Conservation (phyloP, 2,797 vertebrate species). For the Poliocrania exsul region DNA sequence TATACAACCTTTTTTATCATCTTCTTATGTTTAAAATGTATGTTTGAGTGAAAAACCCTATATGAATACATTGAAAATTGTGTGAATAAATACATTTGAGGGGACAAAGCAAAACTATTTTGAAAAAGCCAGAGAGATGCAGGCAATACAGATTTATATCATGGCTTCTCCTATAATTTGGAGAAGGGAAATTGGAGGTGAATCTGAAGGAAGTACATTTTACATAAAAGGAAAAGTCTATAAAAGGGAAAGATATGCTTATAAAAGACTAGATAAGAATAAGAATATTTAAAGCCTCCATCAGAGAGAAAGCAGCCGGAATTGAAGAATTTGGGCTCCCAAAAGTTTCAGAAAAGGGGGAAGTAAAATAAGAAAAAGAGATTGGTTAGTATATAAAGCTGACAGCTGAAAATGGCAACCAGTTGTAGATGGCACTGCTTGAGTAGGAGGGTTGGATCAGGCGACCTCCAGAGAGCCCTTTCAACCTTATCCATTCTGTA, state of each 20-base stretch:
- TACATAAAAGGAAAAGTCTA: background rate
- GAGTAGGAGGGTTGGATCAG: background rate
- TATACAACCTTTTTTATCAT: background rate
- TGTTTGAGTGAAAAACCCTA: background rate
- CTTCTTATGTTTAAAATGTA: background rate
- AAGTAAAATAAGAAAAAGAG: background rate
- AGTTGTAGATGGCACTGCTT: background rate
- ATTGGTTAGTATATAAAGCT: background rate
- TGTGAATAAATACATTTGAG: background rate
- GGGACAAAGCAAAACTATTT: background rate
- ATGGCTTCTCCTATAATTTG: background rate
- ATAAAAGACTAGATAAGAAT: background rate
- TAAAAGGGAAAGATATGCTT: background rate
- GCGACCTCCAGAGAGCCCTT: background rate
- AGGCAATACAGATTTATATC: background rate
- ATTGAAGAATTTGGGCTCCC: background rate
- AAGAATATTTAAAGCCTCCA: background rate
- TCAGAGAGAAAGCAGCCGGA: background rate
- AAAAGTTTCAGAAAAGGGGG: background rate
- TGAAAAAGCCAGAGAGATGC: background rate
- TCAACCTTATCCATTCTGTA: background rate
- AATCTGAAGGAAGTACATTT: background rate
- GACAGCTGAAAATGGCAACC: background rate
- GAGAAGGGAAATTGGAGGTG: background rate
- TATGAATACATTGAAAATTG: rapidly evolving